phyloP scores from a whole-genome alignment of 2,797 vertebrate species.

The Adrianichthys oophorus region DNA sequence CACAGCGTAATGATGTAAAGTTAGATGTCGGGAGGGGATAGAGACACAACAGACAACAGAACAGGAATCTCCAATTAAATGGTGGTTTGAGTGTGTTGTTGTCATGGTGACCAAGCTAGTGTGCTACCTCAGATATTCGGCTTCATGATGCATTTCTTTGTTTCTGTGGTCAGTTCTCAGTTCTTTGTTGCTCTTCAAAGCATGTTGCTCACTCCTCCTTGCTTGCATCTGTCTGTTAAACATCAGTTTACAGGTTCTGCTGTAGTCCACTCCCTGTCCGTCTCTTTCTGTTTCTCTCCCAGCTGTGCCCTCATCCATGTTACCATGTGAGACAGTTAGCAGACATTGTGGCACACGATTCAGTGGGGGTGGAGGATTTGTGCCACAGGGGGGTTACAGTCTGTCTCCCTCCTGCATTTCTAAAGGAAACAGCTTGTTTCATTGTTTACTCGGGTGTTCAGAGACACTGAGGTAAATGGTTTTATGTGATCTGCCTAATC shows the following conservation, averaged over 20 bases:
- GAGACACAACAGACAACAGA: slow-evolving; percentile 63
- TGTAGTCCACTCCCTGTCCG: slow-evolving; percentile 25
- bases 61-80: slow-evolving; percentile 69
- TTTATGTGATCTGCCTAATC: slow-evolving; percentile 56
- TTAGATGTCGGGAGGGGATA: slow-evolving; percentile 47
- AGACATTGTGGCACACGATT: slow-evolving; percentile 49
- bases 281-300: slow-evolving; percentile 44
- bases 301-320: slow-evolving; percentile 63
- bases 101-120: slow-evolving; percentile 74
- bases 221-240: slow-evolving; percentile 3
- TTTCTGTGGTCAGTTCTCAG: slow-evolving; percentile 45
- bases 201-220: slow-evolving; percentile 15
- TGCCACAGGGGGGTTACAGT: slow-evolving; percentile 56
- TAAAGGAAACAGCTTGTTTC: slow-evolving; percentile 39
- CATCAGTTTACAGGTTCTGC: slow-evolving; percentile 24
- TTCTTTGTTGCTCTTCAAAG: slow-evolving; percentile 32
- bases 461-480: slow-evolving; percentile 41
- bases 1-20: slow-evolving; percentile 61
- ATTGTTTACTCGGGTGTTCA: slow-evolving; percentile 41
- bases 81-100: slow-evolving; percentile 74
- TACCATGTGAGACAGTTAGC: slow-evolving; percentile 50
- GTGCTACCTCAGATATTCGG: slow-evolving; percentile 69
- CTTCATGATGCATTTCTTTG: slow-evolving; percentile 64
- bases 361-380: slow-evolving; percentile 50
- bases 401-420: slow-evolving; percentile 36